Conservation (phyloP, 2,888 invertebrate species). For the Rhimphoctona megacephalus region DNA sequence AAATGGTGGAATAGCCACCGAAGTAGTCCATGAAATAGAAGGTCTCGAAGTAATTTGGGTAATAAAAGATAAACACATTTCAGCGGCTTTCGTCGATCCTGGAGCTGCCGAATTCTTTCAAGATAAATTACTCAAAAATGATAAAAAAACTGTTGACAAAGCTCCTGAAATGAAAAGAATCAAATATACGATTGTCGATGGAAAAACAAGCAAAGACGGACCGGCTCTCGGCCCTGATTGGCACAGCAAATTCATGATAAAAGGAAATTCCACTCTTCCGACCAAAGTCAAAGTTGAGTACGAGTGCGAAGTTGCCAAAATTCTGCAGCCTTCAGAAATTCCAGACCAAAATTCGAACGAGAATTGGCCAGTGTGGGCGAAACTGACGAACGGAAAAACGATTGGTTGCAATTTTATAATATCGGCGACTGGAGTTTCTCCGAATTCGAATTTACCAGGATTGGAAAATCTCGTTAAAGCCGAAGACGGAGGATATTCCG, state of each 20-base stretch:
- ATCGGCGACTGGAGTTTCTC: conserved; percentile 97
- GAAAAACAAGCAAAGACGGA: conserved; percentile 87
- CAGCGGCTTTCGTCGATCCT: conserved; percentile 97
- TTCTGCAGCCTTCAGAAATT: conserved; percentile 88
- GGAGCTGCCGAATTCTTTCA: conserved; percentile 98
- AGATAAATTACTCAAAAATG: conserved; percentile 81
- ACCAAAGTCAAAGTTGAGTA: conserved; percentile 85
- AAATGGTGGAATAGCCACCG: conserved; percentile 99
- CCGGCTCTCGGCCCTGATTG: conserved; percentile 99
- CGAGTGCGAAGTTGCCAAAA: conserved; percentile 85
- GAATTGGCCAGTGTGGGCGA: conserved; percentile 90
- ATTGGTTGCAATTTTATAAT: conserved; percentile 95
- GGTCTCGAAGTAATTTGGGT: conserved; percentile 96
- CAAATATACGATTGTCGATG: conserved; percentile 88
- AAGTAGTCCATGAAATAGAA: conserved; percentile 95
- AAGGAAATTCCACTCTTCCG: conserved; percentile 85
- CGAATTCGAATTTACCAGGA: conserved; percentile 88
- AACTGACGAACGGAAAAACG: conserved; percentile 90
- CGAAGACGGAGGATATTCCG: conserved; percentile 93
- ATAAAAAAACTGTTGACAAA: conserved; percentile 7
- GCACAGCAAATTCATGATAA: conserved; percentile 90
- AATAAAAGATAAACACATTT: conserved; percentile 96
- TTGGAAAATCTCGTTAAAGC: conserved; percentile 86
- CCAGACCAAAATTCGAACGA: conserved; percentile 77
- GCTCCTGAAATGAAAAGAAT: conserved; percentile 84